These are phyloP conservation scores for Phaethon lepturus DNA, from an alignment of 2,113 vertebrate species.

Conservation along the genomic window DNA sequence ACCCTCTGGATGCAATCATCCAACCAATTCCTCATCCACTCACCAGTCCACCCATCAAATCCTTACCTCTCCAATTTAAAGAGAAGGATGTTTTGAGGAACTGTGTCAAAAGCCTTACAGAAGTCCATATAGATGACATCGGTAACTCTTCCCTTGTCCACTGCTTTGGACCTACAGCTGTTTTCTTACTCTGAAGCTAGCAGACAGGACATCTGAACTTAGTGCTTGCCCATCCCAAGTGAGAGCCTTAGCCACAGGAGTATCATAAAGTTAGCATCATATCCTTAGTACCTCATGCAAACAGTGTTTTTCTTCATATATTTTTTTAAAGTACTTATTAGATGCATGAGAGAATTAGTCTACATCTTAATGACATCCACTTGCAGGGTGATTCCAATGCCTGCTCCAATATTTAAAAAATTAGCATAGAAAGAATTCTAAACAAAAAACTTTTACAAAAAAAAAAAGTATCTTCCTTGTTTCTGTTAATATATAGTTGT, in stretches of 20 bases:
- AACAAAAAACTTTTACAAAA: not conserved
- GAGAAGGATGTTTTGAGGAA: too few relatives aligned
- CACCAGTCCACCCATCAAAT: too few relatives aligned
- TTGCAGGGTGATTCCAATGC: not conserved
- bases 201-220: not conserved
- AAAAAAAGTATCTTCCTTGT: fast-evolving
- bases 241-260: not conserved
- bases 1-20: too few relatives aligned
- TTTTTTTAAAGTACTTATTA: not conserved
- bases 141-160: not conserved
- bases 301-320: not conserved
- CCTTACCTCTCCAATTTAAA: too few relatives aligned
- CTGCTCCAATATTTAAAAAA: not conserved
- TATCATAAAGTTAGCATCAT: not conserved
- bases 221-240: not conserved
- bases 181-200: not conserved
- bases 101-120: too few relatives aligned
- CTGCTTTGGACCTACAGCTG: not conserved
- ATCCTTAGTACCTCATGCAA: not conserved
- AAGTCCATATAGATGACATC: too few relatives aligned
- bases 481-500: not conserved
- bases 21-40: too few relatives aligned
- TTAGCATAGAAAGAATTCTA: not conserved
- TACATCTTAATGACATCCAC: not conserved
- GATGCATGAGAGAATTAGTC: not conserved